phyloP scores from a whole-genome alignment of 2,888 invertebrate species.

The Megastigmus dorsalis region DNA sequence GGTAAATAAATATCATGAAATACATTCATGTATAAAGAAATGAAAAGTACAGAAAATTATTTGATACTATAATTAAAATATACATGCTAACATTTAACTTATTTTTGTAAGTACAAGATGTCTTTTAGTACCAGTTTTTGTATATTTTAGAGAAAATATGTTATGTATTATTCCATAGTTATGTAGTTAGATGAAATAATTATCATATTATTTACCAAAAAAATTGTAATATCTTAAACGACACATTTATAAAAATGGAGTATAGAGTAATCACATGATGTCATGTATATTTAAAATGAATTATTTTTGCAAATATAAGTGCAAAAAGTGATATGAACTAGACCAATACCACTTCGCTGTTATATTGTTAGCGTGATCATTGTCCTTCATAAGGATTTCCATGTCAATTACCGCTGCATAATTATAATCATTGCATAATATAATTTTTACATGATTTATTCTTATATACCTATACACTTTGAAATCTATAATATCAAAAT shows the following conservation, averaged over 20 bases:
- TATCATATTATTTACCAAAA: background rate
- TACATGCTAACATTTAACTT: no score
- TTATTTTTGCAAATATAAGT: constrained; percentile 3
- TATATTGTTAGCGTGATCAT: constrained; percentile 1
- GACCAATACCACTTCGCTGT: background rate
- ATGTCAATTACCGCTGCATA: constrained; percentile 3
- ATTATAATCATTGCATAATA: constrained; percentile 8
- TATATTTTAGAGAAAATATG: no score
- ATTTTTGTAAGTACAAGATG: no score
- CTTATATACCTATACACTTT: background rate
- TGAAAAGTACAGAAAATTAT: no score
- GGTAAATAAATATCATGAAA: no score
- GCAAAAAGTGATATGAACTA: constrained; percentile 13
- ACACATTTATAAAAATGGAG: background rate
- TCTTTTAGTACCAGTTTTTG: no score
- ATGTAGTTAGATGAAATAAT: no score
- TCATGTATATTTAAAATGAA: background rate
- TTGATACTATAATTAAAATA: no score
- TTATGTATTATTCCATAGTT: no score
- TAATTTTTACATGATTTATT: constrained; percentile 25
- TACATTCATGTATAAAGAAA: no score
- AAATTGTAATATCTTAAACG: background rate
- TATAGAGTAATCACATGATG: background rate
- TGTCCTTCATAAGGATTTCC: constrained; percentile 42
- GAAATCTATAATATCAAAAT: constrained; percentile 1